phyloP scores from a whole-genome alignment of 2,797 vertebrate genomes.

The Gambelia wislizenii region DNA sequence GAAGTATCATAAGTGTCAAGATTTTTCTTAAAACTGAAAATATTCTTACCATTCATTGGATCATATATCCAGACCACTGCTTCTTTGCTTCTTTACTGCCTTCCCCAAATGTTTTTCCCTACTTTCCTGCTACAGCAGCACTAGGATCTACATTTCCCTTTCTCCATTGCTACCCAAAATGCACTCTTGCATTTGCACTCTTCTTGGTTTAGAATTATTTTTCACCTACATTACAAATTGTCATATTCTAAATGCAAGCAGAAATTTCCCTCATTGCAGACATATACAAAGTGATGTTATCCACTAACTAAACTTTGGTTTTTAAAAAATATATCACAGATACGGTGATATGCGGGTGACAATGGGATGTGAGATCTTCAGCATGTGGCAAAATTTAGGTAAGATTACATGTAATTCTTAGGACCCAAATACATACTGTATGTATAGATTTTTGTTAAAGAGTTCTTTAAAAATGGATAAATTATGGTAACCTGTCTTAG shows the following conservation, averaged over 20 bases:
- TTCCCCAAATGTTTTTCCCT: neutral
- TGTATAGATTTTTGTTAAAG: neutral
- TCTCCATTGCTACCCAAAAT: too few relatives aligned
- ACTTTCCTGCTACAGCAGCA: too few relatives aligned
- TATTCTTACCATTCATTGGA: neutral
- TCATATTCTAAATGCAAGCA: neutral
- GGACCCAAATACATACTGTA: neutral
- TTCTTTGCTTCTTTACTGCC: neutral
- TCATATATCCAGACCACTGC: neutral
- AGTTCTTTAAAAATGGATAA: neutral
- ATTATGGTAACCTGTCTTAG: neutral
- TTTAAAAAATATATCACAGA: conserved; percentile 74
- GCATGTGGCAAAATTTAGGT: conserved; percentile 99
- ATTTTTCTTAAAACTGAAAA: neutral
- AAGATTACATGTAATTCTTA: conserved; percentile 60
- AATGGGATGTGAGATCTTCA: conserved; percentile 99
- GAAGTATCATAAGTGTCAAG: neutral
- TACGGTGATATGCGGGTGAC: conserved; percentile 99
- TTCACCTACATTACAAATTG: neutral
- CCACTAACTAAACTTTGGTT: conserved; percentile 30
- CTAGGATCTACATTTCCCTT: neutral
- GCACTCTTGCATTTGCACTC: neutral
- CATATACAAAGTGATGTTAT: conserved; percentile 20
- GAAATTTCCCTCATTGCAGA: neutral
- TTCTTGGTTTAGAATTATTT: neutral